A percentile compares a stretch with the other conserved stretches of the same genome.
Evolutionary conservation across 2,113 vertebrate species (phyloP).

Genomic region (Bubo bubo): DNA sequence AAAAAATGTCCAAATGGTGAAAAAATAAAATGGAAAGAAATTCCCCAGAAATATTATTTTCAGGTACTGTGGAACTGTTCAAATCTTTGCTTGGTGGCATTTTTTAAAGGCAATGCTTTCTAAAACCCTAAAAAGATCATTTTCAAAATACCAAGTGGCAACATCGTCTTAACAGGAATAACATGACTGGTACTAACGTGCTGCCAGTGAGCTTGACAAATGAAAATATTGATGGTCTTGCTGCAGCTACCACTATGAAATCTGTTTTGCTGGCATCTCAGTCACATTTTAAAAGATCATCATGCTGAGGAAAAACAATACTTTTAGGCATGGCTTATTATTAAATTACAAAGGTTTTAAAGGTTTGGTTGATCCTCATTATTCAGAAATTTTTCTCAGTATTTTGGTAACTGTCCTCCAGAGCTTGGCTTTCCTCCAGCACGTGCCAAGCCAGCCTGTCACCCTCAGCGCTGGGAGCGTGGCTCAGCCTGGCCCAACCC

Average conservation of each 20-base stretch:
- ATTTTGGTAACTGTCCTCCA: background rate
- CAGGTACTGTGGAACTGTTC: background rate
- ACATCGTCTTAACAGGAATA: background rate
- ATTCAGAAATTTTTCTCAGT: background rate
- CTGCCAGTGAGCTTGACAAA: background rate
- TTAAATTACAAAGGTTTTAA: background rate
- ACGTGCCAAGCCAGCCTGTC: rapidly evolving
- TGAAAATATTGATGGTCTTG: background rate
- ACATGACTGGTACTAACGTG: background rate
- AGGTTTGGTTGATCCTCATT: background rate
- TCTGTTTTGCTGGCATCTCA: background rate
- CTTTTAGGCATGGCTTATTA: background rate
- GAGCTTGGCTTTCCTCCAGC: background rate
- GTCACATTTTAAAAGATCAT: background rate
- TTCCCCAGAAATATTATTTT: background rate
- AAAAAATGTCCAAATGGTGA: background rate
- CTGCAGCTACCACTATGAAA: background rate
- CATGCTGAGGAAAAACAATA: background rate
- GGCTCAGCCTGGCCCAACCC: background rate
- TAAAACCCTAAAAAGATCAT: background rate
- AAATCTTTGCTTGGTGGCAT: background rate
- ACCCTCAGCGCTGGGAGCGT: background rate
- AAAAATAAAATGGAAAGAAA: background rate
- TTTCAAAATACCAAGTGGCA: background rate
- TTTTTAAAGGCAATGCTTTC: background rate